Base-by-base conservation (phyloP, 2,888 invertebrate genomes). In the Zelleria hepariella region DNA sequence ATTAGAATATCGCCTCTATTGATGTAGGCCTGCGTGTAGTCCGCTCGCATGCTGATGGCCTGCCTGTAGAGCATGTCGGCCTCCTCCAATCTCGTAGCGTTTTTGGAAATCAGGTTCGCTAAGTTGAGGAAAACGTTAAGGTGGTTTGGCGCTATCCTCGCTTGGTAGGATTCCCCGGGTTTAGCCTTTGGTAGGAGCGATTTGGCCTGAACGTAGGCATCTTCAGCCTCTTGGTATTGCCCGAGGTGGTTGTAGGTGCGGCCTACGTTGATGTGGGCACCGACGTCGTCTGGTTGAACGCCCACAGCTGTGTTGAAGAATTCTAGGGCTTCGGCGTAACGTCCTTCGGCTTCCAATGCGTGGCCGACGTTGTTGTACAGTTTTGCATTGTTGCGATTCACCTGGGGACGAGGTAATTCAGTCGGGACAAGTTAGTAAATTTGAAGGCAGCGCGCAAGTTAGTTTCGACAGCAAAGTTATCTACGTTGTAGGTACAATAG, bases 281-380 rank as follows among this genome's bases (percentile, higher is more conserved):
- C 98, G 55, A 98, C 96, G 78, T 98, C 98, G 77, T 98, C 98
- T 15, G 95, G 94, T 82, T 98, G 98, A 7, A 98, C 97, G 73
- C 92, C 92, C 23, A 96, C 96, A 15, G 98, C 98, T 70, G 96
- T 95, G 74, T 96, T 93, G 80, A 98, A 98, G 86, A 96, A 98
- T 64, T 92, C 91, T 61, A 98, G 84, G 0, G 98, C 98, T 76
- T 97, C 96, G 1, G 84, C 82, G 68, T 91, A 93, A 26, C 86
- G 88, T 0, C 90, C 89, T 21, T 91, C 91, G 15, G 91, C 94
- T 88, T 98, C 98, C 67, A 98, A 86, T 0, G 98, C 97, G 82
- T 98, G 98, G 0, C 98, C 98, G 2, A 98, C 98, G 82, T 98
- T 98, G 85, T 98, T 98, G 86, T 96, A 98, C 24, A 98, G 90